phyloP scores from a whole-genome alignment of 2,113 vertebrate species.

The Mugil cephalus region DNA sequence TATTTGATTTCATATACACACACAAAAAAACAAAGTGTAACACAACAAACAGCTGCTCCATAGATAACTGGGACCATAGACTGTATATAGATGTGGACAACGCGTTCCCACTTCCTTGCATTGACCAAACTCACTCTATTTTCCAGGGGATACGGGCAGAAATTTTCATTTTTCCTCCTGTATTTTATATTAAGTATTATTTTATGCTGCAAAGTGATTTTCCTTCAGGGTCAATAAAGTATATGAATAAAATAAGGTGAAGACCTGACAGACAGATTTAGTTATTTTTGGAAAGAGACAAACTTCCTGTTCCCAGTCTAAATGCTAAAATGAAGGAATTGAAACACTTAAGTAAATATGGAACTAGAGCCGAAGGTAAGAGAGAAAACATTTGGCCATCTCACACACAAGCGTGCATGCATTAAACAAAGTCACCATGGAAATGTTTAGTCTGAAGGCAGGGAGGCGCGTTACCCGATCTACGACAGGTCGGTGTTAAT shows the following conservation, averaged over 20 bases:
- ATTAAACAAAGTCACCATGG: conserved; percentile 52
- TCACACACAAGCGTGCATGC: conserved; percentile 55
- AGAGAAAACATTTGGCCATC: conserved; percentile 10
- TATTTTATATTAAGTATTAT: too few species aligned
- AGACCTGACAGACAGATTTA: not conserved
- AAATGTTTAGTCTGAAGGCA: conserved; percentile 43
- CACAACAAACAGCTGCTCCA: too few species aligned
- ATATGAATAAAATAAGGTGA: not conserved
- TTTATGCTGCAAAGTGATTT: too few species aligned
- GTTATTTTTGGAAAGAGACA: conserved; percentile 15
- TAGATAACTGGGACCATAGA: too few species aligned
- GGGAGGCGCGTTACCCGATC: conserved; percentile 36
- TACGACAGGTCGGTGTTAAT: conserved; percentile 44
- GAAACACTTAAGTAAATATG: conserved; percentile 9
- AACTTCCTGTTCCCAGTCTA: not conserved
- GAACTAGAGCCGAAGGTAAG: conserved; percentile 4
- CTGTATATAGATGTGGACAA: too few species aligned
- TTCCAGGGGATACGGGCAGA: too few species aligned
- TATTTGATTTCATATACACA: too few species aligned
- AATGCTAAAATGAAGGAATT: conserved; percentile 1
- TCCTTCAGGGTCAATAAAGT: too few species aligned
- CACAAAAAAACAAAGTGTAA: too few species aligned
- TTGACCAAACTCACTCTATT: too few species aligned
- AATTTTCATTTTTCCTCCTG: too few species aligned
- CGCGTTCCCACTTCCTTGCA: too few species aligned